These are phyloP conservation scores for Ateles fusciceps DNA, from an alignment of 2,797 vertebrate species.

Conservation along the genomic window DNA sequence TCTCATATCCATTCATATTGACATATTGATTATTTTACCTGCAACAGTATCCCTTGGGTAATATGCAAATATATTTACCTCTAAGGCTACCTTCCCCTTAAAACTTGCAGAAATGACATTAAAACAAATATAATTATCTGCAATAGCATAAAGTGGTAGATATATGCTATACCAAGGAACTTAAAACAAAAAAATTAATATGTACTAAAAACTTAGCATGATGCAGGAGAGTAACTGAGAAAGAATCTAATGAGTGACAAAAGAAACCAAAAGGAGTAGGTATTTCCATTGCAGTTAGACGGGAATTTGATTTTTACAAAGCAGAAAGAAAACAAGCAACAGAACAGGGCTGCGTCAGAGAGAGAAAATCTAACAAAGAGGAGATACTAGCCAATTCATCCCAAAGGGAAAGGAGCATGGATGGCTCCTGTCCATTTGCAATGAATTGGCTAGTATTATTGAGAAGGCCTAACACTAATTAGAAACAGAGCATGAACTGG, in stretches of 20 bases:
- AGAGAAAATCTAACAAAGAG: neutral
- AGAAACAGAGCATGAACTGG: neutral
- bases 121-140: neutral
- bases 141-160: neutral
- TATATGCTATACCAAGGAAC: neutral
- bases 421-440: neutral
- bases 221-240: neutral
- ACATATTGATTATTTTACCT: neutral
- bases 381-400: neutral
- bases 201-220: neutral
- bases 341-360: neutral
- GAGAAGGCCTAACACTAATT: neutral
- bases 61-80: neutral
- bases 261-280: neutral
- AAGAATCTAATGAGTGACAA: neutral
- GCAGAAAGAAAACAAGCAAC: slow-evolving; percentile 21
- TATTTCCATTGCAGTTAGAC: neutral
- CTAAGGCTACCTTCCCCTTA: neutral
- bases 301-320: neutral
- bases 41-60: neutral
- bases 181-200: neutral
- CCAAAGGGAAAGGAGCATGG: neutral
- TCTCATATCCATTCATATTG: neutral
- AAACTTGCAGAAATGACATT: neutral
- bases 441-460: neutral